Evolutionary conservation across 2,113 vertebrate genomes (phyloP).

Genomic region (Eubucco bourcierii): DNA sequence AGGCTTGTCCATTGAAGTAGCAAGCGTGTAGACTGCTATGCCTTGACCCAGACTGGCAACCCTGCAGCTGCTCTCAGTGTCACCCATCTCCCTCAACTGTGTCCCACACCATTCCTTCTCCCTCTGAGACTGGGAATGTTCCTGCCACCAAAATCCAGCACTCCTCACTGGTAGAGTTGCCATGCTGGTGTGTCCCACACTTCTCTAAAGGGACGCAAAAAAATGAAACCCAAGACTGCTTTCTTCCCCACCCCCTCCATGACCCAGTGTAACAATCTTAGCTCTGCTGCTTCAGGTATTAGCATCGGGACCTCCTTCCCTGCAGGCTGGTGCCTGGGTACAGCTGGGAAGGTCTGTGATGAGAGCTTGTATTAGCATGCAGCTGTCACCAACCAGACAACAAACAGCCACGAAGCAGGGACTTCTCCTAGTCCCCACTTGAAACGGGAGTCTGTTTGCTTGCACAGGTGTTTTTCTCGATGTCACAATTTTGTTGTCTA

Average conservation of each 20-base stretch:
- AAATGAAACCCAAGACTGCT: not conserved
- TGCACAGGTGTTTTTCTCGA: not conserved
- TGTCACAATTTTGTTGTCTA: not conserved
- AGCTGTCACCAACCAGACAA: not conserved
- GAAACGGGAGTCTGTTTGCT: not conserved
- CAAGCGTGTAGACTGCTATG: not conserved
- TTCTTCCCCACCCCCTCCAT: too few species aligned
- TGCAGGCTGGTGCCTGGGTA: rapidly evolving
- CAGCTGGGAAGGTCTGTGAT: rapidly evolving
- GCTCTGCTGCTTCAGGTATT: not conserved
- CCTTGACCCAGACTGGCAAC: not conserved
- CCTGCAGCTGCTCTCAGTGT: not conserved
- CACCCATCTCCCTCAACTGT: too few species aligned
- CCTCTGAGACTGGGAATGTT: not conserved
- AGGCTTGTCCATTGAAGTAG: not conserved
- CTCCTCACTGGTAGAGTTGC: not conserved
- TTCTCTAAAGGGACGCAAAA: rapidly evolving
- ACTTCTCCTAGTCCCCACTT: not conserved
- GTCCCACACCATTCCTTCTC: too few species aligned
- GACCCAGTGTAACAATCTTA: rapidly evolving
- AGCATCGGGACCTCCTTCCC: rapidly evolving
- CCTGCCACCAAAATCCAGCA: not conserved
- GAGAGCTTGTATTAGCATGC: not conserved
- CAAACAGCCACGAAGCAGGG: rapidly evolving
- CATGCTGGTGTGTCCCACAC: rapidly evolving